A percentile compares a stretch with the other conserved stretches of the same genome.
These are phyloP conservation scores for Luffia ferchaultella DNA, from an alignment of 2,888 invertebrate genomes.

Conservation along the genomic window DNA sequence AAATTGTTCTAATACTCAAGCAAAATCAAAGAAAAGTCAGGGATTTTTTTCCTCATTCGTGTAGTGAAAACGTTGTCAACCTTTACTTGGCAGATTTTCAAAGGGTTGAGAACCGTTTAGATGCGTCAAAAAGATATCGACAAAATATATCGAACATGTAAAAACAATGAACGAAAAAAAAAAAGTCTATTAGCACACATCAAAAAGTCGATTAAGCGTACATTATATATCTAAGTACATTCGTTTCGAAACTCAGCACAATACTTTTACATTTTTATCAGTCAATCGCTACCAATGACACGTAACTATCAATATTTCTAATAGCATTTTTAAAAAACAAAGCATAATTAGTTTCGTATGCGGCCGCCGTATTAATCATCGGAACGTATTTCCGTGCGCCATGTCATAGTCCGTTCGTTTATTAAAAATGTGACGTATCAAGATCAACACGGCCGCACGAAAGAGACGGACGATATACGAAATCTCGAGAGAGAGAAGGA, in stretches of 20 bases:
- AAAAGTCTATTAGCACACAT: neutral
- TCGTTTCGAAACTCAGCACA: neutral
- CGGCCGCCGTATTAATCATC: slow-evolving; percentile 62
- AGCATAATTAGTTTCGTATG: slow-evolving; percentile 55
- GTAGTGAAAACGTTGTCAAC: too few species aligned
- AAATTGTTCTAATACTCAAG: too few species aligned
- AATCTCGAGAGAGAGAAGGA: slow-evolving; percentile 36
- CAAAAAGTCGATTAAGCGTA: neutral
- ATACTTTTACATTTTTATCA: slow-evolving; percentile 2
- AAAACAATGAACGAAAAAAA: neutral
- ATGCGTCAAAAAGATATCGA: neutral
- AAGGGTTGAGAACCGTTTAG: neutral
- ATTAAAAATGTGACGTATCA: slow-evolving; percentile 67
- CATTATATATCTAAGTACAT: neutral
- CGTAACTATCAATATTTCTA: slow-evolving; percentile 66
- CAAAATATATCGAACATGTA: neutral
- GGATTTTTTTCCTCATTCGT: too few species aligned
- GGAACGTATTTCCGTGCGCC: slow-evolving; percentile 61
- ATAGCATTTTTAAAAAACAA: slow-evolving; percentile 60
- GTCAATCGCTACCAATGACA: slow-evolving; percentile 41
- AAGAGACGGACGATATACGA: slow-evolving; percentile 35
- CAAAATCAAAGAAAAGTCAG: too few species aligned
- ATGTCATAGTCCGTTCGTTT: slow-evolving; percentile 62
- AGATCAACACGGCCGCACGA: slow-evolving; percentile 60
- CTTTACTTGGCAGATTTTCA: too few species aligned